A percentile compares a stretch with the other conserved stretches of the same genome.
Conservation (phyloP, 2,888 invertebrate species). For the Dicranocentrus wangi region DNA sequence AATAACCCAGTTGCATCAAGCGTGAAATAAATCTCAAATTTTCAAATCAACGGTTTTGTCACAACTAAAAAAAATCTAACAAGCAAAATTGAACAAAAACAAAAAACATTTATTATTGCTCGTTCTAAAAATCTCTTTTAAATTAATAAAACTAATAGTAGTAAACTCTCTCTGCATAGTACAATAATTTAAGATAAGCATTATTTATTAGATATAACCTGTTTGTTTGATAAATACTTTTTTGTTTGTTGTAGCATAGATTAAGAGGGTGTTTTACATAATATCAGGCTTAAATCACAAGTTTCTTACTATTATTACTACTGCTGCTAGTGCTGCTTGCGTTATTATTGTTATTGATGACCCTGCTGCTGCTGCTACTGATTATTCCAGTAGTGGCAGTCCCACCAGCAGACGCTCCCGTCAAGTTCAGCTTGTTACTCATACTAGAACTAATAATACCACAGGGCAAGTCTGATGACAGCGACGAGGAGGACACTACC, state of each 20-base stretch:
- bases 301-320: conserved; percentile 31
- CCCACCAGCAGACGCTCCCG: background rate
- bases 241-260: too few relatives aligned
- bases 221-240: too few relatives aligned
- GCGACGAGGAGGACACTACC: background rate
- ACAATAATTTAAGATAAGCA: too few relatives aligned
- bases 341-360: conserved; percentile 45
- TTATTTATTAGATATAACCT: too few relatives aligned
- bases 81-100: background rate
- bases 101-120: too few relatives aligned
- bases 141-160: too few relatives aligned
- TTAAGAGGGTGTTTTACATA: too few relatives aligned
- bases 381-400: background rate
- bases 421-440: conserved; percentile 17
- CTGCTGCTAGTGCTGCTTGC: conserved; percentile 14
- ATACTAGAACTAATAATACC: conserved; percentile 32
- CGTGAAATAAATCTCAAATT: background rate
- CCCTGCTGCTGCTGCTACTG: background rate
- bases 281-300: conserved; percentile 27
- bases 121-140: too few relatives aligned
- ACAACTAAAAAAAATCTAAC: background rate
- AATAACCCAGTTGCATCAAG: background rate
- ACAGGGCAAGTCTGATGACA: conserved; percentile 24
- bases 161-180: too few relatives aligned
- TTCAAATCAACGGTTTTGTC: background rate